A percentile compares a stretch with the other conserved stretches of the same genome.
Conservation (phyloP, 2,888 invertebrate genomes). For the Gnatocerus cornutus region DNA sequence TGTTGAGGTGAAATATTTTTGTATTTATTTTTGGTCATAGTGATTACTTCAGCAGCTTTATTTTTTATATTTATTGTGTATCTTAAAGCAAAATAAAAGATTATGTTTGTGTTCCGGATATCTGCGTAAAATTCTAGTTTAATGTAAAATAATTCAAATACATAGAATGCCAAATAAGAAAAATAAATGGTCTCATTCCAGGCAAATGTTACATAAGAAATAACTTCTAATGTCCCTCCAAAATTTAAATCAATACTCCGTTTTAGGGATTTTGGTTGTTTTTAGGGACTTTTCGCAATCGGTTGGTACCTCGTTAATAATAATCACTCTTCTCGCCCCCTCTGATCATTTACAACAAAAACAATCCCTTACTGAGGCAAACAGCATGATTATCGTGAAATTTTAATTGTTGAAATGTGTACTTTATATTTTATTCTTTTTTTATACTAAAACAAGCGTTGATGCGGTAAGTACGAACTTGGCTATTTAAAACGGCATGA, state of each 20-base stretch:
- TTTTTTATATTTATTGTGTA: not conserved
- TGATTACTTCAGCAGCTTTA: slow-evolving; percentile 3
- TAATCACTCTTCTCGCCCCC: slow-evolving; percentile 8
- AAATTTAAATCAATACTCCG: no score
- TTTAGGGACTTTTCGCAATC: not conserved
- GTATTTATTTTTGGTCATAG: not conserved
- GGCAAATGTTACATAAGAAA: no score
- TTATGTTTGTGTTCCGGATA: no score
- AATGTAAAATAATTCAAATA: no score
- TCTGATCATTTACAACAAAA: slow-evolving; percentile 27
- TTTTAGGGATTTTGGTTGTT: not conserved
- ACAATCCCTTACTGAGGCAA: slow-evolving; percentile 18
- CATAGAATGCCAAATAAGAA: no score
- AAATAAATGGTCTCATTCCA: no score
- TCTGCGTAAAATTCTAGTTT: no score
- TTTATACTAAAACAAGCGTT: slow-evolving; percentile 10
- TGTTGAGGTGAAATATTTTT: not conserved
- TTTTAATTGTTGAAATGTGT: slow-evolving; percentile 16
- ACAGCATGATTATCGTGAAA: slow-evolving; percentile 8
- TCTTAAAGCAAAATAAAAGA: not conserved
- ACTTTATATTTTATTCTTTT: slow-evolving; percentile 24
- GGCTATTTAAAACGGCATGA: no score
- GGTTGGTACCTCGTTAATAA: not conserved
- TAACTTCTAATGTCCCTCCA: no score
- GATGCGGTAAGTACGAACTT: no score